Evolutionary conservation across 2,888 invertebrate species (phyloP).

Genomic region (Diaperis boleti): DNA sequence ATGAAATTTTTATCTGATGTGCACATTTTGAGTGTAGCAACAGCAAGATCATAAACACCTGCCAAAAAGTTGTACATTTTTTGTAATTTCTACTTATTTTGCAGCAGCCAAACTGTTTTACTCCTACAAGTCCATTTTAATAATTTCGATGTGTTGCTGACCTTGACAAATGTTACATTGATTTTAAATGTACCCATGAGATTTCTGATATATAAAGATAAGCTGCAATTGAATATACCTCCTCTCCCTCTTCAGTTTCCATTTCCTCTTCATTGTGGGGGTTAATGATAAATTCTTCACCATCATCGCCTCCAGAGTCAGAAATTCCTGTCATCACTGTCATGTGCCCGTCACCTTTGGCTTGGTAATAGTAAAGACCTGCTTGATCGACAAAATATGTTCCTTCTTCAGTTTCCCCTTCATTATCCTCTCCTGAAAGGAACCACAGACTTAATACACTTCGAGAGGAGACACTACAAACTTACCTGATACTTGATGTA

Average conservation of each 20-base stretch:
- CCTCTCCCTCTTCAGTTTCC: conserved; percentile 58
- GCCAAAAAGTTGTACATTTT: no score
- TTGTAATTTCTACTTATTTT: no score
- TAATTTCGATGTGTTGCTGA: no score
- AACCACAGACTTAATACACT: no score
- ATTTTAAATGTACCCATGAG: neutral
- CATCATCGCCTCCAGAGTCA: conserved; percentile 62
- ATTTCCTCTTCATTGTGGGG: conserved; percentile 66
- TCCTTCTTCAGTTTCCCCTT: conserved; percentile 72
- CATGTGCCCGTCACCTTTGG: conserved; percentile 74
- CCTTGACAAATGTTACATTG: neutral
- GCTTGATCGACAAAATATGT: conserved; percentile 86
- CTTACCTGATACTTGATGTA: conserved; percentile 65
- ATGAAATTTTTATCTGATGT: no score
- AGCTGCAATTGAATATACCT: conserved; percentile 39
- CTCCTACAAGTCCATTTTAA: no score
- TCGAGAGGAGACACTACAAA: no score
- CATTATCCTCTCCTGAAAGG: conserved; percentile 56
- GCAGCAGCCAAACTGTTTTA: no score
- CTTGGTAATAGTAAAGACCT: conserved; percentile 86
- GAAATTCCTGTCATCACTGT: conserved; percentile 70
- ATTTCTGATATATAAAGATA: neutral
- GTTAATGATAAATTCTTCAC: conserved; percentile 67
- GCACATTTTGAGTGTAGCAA: no score
- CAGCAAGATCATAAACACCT: no score